phyloP scores from a whole-genome alignment of 2,888 invertebrate genomes.

The Alviniconcha strummeri region DNA sequence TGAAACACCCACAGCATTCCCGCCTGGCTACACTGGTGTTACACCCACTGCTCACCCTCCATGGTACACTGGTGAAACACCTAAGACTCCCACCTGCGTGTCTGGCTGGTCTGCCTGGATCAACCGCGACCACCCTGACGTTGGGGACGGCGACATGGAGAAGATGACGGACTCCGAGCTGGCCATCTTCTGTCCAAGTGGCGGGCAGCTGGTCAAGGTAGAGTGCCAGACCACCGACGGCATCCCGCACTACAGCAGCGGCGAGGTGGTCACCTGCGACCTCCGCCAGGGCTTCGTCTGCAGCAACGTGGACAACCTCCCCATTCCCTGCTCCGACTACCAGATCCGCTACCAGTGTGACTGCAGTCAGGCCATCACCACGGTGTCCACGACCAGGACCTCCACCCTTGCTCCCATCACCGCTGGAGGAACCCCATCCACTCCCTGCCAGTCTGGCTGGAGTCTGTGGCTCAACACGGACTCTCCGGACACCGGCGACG shows the following conservation, averaged over 20 bases:
- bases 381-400: constrained; percentile 34
- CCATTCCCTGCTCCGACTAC: constrained; percentile 55
- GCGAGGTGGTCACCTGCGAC: constrained; percentile 57
- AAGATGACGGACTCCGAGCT: constrained; percentile 50
- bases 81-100: constrained; percentile 30
- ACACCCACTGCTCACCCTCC: constrained; percentile 46
- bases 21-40: constrained; percentile 11
- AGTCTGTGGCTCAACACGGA: constrained; percentile 55
- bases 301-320: constrained; percentile 48
- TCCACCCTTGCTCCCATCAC: not conserved
- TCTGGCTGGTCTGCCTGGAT: constrained; percentile 38
- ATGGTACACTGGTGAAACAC: not conserved
- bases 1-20: not conserved
- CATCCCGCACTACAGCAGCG: constrained; percentile 31
- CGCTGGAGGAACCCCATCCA: not conserved
- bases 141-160: constrained; percentile 57
- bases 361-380: constrained; percentile 72
- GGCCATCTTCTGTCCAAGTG: constrained; percentile 53
- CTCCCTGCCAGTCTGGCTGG: constrained; percentile 40
- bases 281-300: constrained; percentile 81
- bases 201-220: constrained; percentile 54
- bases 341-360: constrained; percentile 67
- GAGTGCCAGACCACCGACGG: constrained; percentile 54
- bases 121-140: constrained; percentile 50
- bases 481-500: constrained; percentile 46